Percentiles rank a stretch among this genome's conserved stretches.
phyloP scores from a whole-genome alignment of 2,888 invertebrate genomes.

The Aspidiotus destructor region DNA sequence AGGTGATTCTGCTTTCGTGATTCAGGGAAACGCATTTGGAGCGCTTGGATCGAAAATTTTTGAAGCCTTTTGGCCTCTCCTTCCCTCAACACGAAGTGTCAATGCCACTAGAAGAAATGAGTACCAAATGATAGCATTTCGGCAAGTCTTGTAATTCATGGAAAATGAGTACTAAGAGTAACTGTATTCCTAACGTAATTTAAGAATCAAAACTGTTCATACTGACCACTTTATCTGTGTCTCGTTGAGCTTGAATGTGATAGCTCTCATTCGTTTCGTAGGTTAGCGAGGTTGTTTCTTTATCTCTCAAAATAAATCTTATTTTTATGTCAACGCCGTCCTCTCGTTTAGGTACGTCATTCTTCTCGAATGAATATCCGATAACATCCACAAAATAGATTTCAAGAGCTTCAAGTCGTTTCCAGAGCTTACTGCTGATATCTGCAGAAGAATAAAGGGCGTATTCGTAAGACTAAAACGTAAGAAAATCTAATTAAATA shows the following conservation, averaged over 20 bases:
- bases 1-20: too few relatives aligned
- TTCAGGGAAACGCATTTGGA: too few relatives aligned
- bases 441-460: not conserved
- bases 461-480: too few relatives aligned
- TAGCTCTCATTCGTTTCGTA: conserved; percentile 67
- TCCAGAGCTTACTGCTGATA: conserved; percentile 13
- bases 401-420: conserved; percentile 10
- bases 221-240: not conserved
- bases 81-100: too few relatives aligned
- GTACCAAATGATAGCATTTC: too few relatives aligned
- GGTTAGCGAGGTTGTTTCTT: conserved; percentile 39
- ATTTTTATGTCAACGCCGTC: conserved; percentile 9
- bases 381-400: conserved; percentile 18
- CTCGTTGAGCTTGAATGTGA: too few relatives aligned
- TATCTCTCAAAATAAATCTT: conserved; percentile 9
- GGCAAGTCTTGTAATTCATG: too few relatives aligned
- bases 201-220: not conserved
- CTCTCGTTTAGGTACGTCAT: not conserved
- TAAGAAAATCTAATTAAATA: not conserved
- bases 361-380: not conserved
- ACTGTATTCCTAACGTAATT: not conserved
- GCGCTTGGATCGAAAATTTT: too few relatives aligned
- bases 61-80: too few relatives aligned
- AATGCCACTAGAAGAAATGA: too few relatives aligned
- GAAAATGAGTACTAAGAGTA: not conserved